Evolutionary conservation across 2,113 vertebrate species (phyloP).

Genomic region (Procavia capensis): DNA sequence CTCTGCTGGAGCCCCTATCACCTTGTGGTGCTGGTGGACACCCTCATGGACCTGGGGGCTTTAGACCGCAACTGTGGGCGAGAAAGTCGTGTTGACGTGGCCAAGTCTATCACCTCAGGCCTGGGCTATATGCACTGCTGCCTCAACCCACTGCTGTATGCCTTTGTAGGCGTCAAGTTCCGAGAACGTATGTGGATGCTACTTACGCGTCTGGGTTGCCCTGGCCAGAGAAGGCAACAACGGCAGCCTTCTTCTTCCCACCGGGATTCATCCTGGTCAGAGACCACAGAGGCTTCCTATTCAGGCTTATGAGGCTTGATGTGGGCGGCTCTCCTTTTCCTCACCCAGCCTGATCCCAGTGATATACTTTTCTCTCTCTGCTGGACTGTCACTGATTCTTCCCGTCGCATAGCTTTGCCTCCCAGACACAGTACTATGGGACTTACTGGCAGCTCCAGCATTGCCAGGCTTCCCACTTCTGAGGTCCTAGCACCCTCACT

Average conservation of each 20-base stretch:
- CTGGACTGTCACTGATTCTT: not conserved
- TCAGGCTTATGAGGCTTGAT: slow-evolving; percentile 78
- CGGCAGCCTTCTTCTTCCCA: slow-evolving; percentile 67
- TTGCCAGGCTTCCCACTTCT: not conserved
- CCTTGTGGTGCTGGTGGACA: slow-evolving; percentile 88
- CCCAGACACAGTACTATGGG: not conserved
- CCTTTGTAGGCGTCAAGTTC: slow-evolving; percentile 93
- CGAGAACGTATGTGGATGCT: slow-evolving; percentile 87
- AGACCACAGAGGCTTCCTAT: slow-evolving; percentile 89
- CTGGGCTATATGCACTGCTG: slow-evolving; percentile 92
- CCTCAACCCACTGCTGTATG: slow-evolving; percentile 94
- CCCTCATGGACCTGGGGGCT: slow-evolving; percentile 65
- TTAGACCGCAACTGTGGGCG: slow-evolving; percentile 67
- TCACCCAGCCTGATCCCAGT: not conserved
- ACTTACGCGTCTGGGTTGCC: slow-evolving; percentile 84
- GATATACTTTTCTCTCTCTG: too few species aligned
- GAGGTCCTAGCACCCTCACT: not conserved
- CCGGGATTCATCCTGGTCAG: slow-evolving; percentile 89
- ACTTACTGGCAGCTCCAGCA: not conserved
- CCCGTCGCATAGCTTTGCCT: not conserved
- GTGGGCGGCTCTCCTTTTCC: not conserved
- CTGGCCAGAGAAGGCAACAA: slow-evolving; percentile 64
- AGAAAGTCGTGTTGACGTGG: slow-evolving; percentile 79
- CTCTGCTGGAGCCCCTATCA: slow-evolving; percentile 93
- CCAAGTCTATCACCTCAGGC: slow-evolving; percentile 82